Percentiles rank a stretch among this genome's conserved stretches.
phyloP scores from a whole-genome alignment of 2,797 vertebrate species.

The Poecilia picta region DNA sequence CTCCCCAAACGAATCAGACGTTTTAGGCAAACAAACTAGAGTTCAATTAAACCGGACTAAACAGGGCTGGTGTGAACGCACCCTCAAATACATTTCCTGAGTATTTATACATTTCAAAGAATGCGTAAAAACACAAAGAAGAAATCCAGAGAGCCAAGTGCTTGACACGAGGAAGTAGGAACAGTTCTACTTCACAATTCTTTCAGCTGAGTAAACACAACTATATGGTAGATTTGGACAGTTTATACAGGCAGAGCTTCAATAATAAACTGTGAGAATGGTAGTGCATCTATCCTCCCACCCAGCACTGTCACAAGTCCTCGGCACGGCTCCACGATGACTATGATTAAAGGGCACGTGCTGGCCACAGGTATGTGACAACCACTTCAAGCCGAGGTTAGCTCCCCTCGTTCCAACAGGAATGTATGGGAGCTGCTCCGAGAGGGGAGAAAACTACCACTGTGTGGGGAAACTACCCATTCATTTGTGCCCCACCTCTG shows the following conservation, averaged over 20 bases:
- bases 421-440: conserved; percentile 71
- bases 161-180: not conserved
- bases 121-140: not conserved
- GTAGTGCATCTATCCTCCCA: conserved; percentile 49
- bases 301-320: conserved; percentile 48
- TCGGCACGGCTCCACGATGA: conserved; percentile 48
- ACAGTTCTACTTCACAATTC: conserved; percentile 41
- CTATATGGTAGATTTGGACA: conserved; percentile 30
- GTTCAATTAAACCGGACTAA: no score
- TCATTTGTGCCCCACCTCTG: conserved; percentile 47
- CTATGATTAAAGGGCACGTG: conserved; percentile 67
- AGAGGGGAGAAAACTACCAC: conserved; percentile 64
- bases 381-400: conserved; percentile 54
- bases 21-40: no score
- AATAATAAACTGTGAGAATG: conserved; percentile 68
- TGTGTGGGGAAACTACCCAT: conserved; percentile 55
- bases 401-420: conserved; percentile 53
- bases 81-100: not conserved
- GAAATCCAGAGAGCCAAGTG: not conserved
- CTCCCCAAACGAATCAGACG: no score
- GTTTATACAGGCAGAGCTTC: conserved; percentile 64
- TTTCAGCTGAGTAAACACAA: conserved; percentile 50
- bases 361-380: conserved; percentile 68
- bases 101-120: not conserved
- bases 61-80: no score